Evolutionary conservation across 2,113 vertebrate genomes (phyloP).

Genomic region (Plecotus auritus): DNA sequence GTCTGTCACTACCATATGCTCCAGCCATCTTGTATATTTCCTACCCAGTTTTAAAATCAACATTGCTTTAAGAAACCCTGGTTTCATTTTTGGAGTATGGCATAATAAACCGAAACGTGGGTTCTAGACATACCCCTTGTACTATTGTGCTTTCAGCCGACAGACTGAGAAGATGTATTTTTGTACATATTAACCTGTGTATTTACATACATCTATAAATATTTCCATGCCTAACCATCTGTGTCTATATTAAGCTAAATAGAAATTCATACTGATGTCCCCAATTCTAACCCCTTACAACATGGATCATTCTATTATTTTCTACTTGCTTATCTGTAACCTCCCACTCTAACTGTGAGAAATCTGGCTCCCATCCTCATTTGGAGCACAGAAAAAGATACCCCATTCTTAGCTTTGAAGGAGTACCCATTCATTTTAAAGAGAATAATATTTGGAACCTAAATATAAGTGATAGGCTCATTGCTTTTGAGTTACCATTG

Average conservation of each 20-base stretch:
- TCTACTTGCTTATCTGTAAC: neutral
- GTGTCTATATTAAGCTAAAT: neutral
- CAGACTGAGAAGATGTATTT: neutral
- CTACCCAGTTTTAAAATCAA: neutral
- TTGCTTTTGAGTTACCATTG: neutral
- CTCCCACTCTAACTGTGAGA: neutral
- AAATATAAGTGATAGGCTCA: neutral
- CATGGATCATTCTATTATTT: slow-evolving; percentile 30
- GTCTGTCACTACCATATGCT: neutral
- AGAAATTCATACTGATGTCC: neutral
- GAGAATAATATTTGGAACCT: neutral
- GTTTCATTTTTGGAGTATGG: neutral
- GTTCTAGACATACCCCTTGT: neutral
- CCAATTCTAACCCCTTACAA: slow-evolving; percentile 3
- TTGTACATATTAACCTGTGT: neutral
- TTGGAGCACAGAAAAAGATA: neutral
- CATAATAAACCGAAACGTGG: neutral
- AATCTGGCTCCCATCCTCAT: neutral
- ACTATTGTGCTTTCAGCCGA: neutral
- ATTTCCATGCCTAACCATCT: slow-evolving; percentile 32
- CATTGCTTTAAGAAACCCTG: neutral
- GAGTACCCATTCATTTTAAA: neutral
- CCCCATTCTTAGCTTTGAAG: neutral
- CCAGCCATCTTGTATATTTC: neutral
- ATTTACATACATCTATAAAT: slow-evolving; percentile 18